Evolutionary conservation across 2,888 invertebrate genomes (phyloP), one percentile per base, ranked within the genome.

Genomic region (Cantharis flavilabris): DNA sequence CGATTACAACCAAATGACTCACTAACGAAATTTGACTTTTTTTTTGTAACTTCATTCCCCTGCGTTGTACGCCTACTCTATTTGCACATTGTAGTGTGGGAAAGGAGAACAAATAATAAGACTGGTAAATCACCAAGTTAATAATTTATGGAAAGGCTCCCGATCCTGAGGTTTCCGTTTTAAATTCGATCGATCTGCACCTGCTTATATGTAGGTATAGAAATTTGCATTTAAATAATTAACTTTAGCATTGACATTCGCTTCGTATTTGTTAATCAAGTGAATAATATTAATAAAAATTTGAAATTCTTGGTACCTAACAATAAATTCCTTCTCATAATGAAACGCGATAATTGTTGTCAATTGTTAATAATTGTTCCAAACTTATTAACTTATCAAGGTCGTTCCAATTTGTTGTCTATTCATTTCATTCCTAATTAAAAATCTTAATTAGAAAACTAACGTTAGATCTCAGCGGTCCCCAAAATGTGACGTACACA

Each of bases 361-460:
- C 72, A 73, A 73, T 73, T 73, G 72, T 69, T 67, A 73, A 73
- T 73, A 73, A 73, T 69, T 73, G 72, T 73, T 67, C 65, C 67
- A 62, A 73, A 73, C 67, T 73, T 69, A 73, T 73, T 73, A 73
- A 73, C 67, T 67, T 71, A 73, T 73, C 72, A 73, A 73, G 72
- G 72, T 23, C 67, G 69, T 69, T 73, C 72, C 67, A 73, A 73
- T 73, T 73, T 67, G 49, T 49, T 20, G 72, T 13, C 49, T 62
- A 26, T 69, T 73, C 67, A 62, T 67, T 67, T 23, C n/a, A 26
- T n/a, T 73, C 67, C 69, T 65, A 67, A 73, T 73, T 73, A 73
- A 67, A 73, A 73, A 73, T 73, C 62, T 67, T 69, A 73, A 67
- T 49, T 49, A 49, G n/a, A 49, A 49, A 49, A 49, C 49, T 49